These are phyloP conservation scores for Darevskia nairensis DNA, from an alignment of 2,797 vertebrate genomes.

Conservation along the genomic window DNA sequence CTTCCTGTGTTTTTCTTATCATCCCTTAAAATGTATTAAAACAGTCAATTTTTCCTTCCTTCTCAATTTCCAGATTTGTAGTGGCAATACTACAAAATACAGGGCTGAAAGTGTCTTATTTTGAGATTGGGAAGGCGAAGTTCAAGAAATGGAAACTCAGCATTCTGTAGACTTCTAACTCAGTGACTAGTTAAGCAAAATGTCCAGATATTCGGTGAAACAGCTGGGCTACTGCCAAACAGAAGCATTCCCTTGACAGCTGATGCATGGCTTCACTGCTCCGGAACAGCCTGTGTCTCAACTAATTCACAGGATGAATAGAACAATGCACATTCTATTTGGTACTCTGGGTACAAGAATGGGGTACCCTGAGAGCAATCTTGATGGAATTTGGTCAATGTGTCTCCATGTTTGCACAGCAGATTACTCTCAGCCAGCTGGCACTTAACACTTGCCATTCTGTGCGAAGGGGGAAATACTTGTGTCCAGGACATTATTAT, in stretches of 20 bases:
- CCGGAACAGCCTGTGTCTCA: fast-evolving
- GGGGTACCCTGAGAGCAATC: background rate
- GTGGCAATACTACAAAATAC: background rate
- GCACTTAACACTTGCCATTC: no score
- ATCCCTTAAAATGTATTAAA: no score
- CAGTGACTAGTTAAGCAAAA: background rate
- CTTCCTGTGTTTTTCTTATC: no score
- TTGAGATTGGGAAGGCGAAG: background rate
- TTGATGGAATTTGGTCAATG: no score
- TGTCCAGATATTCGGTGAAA: background rate
- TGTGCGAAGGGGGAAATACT: no score
- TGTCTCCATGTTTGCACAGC: no score
- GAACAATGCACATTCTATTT: background rate
- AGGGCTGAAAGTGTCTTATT: background rate
- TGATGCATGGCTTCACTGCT: background rate
- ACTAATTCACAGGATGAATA: background rate
- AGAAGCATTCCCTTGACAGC: background rate
- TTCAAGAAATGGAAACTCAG: background rate
- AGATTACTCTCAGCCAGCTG: no score
- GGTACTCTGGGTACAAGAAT: fast-evolving
- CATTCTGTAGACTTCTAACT: background rate
- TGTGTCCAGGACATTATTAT: no score
- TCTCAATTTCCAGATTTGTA: no score
- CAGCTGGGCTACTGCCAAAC: background rate
- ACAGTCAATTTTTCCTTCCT: no score